Percentiles rank a stretch among this genome's conserved stretches.
Conservation (phyloP, 1,140 invertebrate genomes). For the Cherax quadricarinatus region DNA sequence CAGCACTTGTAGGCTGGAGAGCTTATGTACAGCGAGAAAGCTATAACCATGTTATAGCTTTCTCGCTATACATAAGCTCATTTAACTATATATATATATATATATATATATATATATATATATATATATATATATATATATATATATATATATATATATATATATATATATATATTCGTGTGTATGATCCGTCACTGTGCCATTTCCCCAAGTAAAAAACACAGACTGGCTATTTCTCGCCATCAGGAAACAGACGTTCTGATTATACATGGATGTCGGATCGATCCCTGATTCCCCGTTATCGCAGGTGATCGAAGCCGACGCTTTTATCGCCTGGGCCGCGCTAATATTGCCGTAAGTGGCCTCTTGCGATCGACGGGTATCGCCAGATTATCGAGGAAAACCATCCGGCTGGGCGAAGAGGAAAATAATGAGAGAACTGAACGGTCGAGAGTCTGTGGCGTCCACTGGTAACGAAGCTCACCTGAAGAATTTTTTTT, state of each 20-base stretch:
- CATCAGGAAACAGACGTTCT: constrained; percentile 65
- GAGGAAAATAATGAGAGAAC: not conserved
- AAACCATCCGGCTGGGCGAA: constrained; percentile 19
- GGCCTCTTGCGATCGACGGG: constrained; percentile 40
- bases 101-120: no score
- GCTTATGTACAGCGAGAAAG: no score
- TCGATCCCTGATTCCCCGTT: constrained; percentile 58
- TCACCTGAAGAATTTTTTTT: no score
- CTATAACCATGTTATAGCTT: no score
- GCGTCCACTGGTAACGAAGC: no score
- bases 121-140: no score
- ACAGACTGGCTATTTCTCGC: constrained; percentile 66
- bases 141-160: no score
- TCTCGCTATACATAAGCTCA: no score
- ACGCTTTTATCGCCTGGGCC: constrained; percentile 62
- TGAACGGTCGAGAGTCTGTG: no score
- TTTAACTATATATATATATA: no score
- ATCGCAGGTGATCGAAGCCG: constrained; percentile 29
- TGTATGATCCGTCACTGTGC: not conserved
- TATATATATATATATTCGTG: no score
- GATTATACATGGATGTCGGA: constrained; percentile 71
- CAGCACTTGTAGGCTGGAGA: no score
- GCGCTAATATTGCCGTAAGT: constrained; percentile 68
- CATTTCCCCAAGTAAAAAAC: not conserved
- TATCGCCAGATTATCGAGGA: constrained; percentile 25